These are phyloP conservation scores for Xenops minutus DNA, from an alignment of 2,797 vertebrate genomes.

Conservation along the genomic window DNA sequence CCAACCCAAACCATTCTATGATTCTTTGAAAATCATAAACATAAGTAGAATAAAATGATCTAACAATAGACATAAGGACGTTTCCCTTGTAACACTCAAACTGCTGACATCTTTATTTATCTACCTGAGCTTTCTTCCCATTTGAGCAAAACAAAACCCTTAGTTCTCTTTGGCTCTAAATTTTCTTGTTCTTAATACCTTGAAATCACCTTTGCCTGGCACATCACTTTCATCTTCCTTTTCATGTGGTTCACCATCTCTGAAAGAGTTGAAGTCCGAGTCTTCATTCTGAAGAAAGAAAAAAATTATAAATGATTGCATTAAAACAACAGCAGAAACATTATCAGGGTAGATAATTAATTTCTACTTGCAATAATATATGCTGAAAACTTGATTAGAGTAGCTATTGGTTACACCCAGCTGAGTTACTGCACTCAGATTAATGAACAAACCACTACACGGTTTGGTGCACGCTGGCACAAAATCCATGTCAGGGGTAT, in stretches of 20 bases:
- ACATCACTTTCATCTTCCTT: not conserved
- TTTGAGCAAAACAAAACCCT: not conserved
- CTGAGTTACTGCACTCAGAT: not conserved
- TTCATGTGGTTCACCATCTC: not conserved
- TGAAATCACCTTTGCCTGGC: conserved; percentile 22
- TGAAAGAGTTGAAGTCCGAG: not conserved
- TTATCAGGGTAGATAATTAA: not conserved
- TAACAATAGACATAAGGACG: not conserved
- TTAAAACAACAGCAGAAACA: not conserved
- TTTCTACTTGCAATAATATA: not conserved
- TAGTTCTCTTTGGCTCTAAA: not conserved
- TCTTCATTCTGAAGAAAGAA: conserved; percentile 1
- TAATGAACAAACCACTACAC: not conserved
- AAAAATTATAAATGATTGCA: not conserved
- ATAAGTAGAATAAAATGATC: not conserved
- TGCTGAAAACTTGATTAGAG: not conserved
- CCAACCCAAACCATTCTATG: not conserved
- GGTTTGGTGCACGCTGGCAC: not conserved
- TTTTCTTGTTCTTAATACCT: conserved; percentile 39
- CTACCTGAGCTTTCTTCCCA: not conserved
- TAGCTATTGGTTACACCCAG: conserved; percentile 12
- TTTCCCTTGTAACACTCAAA: not conserved
- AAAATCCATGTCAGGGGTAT: not conserved
- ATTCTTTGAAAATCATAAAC: not conserved
- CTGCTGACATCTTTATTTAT: not conserved